Conservation (phyloP, 2,888 invertebrate genomes). For the Drosophila tanythrix region DNA sequence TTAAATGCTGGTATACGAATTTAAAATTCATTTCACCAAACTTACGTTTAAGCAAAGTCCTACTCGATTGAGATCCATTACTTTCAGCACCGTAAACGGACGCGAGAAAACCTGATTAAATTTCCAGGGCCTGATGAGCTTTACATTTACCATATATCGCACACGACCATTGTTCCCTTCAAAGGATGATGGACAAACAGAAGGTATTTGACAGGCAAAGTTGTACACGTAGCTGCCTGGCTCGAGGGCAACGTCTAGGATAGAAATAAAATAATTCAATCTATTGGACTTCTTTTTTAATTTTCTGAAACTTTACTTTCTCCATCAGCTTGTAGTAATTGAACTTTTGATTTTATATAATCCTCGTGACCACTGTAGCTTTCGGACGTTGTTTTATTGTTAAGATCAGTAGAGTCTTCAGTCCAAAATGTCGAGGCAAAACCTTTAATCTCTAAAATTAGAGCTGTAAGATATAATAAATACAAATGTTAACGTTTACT, state of each 20-base stretch:
- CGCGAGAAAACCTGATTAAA: slow-evolving; percentile 88
- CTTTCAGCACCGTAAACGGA: slow-evolving; percentile 91
- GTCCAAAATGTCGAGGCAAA: slow-evolving; percentile 58
- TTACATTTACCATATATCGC: slow-evolving; percentile 87
- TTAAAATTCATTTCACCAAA: neutral
- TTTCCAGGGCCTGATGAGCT: slow-evolving; percentile 93
- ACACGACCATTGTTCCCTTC: slow-evolving; percentile 86
- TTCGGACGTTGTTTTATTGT: slow-evolving; percentile 25
- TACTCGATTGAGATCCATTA: slow-evolving; percentile 87
- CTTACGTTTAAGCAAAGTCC: slow-evolving; percentile 62
- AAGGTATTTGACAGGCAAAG: slow-evolving; percentile 86
- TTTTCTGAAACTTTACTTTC: slow-evolving; percentile 6
- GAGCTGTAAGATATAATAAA: slow-evolving; percentile 32
- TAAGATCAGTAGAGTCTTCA: slow-evolving; percentile 19
- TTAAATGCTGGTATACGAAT: neutral
- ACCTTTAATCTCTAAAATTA: slow-evolving; percentile 57
- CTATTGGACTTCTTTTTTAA: neutral
- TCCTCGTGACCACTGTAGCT: slow-evolving; percentile 56
- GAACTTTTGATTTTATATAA: slow-evolving; percentile 56
- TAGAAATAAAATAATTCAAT: neutral
- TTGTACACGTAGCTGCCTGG: slow-evolving; percentile 85
- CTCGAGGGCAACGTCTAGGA: slow-evolving; percentile 73
- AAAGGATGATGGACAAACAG: slow-evolving; percentile 86
- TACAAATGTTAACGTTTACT: neutral
- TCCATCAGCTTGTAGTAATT: slow-evolving; percentile 35